These are phyloP conservation scores for Sciurus niger DNA, from an alignment of 2,113 vertebrate genomes.

Conservation along the genomic window DNA sequence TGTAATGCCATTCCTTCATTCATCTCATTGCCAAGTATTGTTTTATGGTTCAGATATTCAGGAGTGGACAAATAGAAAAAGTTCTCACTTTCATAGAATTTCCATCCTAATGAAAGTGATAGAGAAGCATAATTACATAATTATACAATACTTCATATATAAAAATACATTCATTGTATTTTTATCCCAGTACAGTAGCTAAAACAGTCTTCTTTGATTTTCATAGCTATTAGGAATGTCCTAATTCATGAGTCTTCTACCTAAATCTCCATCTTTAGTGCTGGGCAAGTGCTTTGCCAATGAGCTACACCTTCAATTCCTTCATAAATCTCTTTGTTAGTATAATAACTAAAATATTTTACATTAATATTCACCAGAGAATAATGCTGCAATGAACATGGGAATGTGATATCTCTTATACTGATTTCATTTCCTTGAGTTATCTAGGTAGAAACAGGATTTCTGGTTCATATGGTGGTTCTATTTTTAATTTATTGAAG, in stretches of 20 bases:
- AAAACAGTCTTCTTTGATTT: conserved; percentile 55
- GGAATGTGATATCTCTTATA: not conserved
- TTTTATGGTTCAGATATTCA: not conserved
- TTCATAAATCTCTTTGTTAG: conserved; percentile 41
- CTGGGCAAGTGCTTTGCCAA: not conserved
- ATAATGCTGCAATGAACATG: not conserved
- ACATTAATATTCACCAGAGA: conserved; percentile 51
- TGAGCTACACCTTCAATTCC: no score
- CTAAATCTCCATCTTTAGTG: not conserved
- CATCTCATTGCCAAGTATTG: not conserved
- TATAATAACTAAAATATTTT: conserved; percentile 64
- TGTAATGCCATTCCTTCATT: conserved; percentile 5
- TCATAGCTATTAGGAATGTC: conserved; percentile 28
- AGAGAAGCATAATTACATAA: not conserved
- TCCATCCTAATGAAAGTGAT: conserved; percentile 18
- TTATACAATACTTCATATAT: not conserved
- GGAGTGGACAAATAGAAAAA: conserved; percentile 21
- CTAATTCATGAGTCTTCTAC: conserved; percentile 7
- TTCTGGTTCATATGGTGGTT: not conserved
- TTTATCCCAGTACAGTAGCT: not conserved
- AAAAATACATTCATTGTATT: not conserved
- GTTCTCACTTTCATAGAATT: not conserved
- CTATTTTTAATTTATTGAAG: not conserved
- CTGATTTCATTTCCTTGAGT: conserved; percentile 12
- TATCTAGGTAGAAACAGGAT: not conserved